These are phyloP conservation scores for Semotilus atromaculatus DNA, from an alignment of 2,797 vertebrate genomes.

Conservation along the genomic window DNA sequence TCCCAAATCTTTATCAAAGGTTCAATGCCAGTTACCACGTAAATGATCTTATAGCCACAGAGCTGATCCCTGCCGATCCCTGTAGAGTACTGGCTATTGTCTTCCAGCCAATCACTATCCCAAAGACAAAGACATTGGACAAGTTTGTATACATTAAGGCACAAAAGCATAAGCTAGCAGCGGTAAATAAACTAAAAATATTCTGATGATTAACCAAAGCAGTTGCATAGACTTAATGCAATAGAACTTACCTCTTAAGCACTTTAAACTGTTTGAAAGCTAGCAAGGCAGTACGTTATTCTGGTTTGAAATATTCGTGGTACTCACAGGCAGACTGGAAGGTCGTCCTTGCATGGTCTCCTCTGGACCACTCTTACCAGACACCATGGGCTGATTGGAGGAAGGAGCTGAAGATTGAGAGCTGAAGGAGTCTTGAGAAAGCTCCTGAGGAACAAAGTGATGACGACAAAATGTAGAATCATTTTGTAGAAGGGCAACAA, in stretches of 20 bases:
- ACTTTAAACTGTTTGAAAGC: neutral
- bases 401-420: constrained; percentile 90
- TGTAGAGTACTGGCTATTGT: neutral
- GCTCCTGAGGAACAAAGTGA: constrained; percentile 79
- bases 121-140: neutral
- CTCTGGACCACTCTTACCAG: constrained; percentile 93
- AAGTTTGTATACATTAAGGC: neutral
- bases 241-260: neutral
- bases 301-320: neutral
- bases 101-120: neutral
- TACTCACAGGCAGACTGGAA: constrained; percentile 96
- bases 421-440: constrained; percentile 98
- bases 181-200: no score
- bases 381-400: constrained; percentile 92
- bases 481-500: neutral
- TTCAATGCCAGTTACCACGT: neutral
- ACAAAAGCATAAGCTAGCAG: neutral
- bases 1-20: neutral
- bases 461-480: neutral
- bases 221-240: neutral
- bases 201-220: neutral
- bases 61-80: neutral
- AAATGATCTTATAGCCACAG: neutral
- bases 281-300: neutral
- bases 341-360: constrained; percentile 95